These are phyloP conservation scores for Hycleus phaleratus DNA, from an alignment of 1,140 invertebrate genomes.

Conservation along the genomic window DNA sequence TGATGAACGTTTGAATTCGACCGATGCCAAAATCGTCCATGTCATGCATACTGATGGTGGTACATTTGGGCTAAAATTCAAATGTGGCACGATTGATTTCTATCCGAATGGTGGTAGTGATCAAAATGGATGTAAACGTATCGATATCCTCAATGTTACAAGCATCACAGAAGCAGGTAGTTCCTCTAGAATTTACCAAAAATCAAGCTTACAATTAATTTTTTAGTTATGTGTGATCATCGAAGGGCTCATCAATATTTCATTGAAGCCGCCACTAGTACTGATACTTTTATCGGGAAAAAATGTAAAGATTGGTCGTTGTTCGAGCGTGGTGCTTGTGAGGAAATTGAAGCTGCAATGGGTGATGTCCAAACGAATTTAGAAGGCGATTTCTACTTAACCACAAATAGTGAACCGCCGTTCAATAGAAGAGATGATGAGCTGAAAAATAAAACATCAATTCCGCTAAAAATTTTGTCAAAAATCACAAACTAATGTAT, in stretches of 20 bases:
- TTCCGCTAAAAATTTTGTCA: no score
- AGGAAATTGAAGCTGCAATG: slow-evolving; percentile 44
- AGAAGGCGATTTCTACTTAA: slow-evolving; percentile 55
- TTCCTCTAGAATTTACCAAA: no score
- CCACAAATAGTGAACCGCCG: slow-evolving; percentile 48
- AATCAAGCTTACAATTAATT: no score
- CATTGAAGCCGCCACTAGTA: slow-evolving; percentile 57
- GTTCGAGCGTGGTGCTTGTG: slow-evolving; percentile 19
- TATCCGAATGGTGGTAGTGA: slow-evolving; percentile 71
- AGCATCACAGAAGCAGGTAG: slow-evolving; percentile 19
- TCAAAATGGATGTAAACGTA: slow-evolving; percentile 66
- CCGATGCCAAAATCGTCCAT: slow-evolving; percentile 80
- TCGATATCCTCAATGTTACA: neutral
- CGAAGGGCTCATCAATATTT: slow-evolving; percentile 63
- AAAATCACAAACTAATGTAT: no score
- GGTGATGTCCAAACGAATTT: slow-evolving; percentile 47
- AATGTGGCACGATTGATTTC: slow-evolving; percentile 78
- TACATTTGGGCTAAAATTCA: slow-evolving; percentile 57
- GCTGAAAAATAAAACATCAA: no score
- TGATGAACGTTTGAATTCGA: slow-evolving; percentile 29
- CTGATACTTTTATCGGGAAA: slow-evolving; percentile 52
- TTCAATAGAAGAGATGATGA: no score
- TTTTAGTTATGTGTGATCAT: slow-evolving; percentile 54
- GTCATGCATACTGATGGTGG: slow-evolving; percentile 84
- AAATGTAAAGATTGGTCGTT: slow-evolving; percentile 40